Evolutionary conservation across 1,140 invertebrate genomes (phyloP).

Genomic region (Halictus rubicundus): DNA sequence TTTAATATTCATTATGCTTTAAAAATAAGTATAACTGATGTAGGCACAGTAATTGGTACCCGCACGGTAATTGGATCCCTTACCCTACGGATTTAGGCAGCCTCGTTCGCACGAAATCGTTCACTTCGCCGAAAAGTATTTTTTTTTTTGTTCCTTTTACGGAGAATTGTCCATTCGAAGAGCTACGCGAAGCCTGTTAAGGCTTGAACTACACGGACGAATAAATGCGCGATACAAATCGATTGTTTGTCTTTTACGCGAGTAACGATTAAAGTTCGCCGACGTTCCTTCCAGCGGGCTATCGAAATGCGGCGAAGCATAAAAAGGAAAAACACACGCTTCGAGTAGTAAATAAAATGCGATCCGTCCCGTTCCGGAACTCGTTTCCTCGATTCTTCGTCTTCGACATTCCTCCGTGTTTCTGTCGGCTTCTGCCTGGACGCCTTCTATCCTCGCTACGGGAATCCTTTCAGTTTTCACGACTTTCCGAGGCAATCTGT

Average conservation of each 20-base stretch:
- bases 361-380: background rate
- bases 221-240: slow-evolving; percentile 5
- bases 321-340: background rate
- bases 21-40: too few species aligned
- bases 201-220: background rate
- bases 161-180: background rate
- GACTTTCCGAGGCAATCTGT: slow-evolving; percentile 37
- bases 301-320: background rate
- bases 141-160: too few species aligned
- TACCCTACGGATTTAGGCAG: too few species aligned
- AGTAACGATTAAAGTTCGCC: slow-evolving; percentile 2
- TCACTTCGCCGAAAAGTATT: too few species aligned
- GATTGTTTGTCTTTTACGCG: slow-evolving; percentile 8
- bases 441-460: background rate
- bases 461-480: slow-evolving; percentile 1
- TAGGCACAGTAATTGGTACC: too few species aligned
- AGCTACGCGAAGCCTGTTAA: background rate
- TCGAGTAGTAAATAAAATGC: slow-evolving; percentile 3
- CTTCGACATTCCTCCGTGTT: background rate
- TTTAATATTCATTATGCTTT: too few species aligned
- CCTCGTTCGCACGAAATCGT: too few species aligned
- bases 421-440: background rate
- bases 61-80: too few species aligned
- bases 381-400: background rate
- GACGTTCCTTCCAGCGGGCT: background rate